Evolutionary conservation across 2,797 vertebrate species (phyloP).

Genomic region (Arnoldichthys spilopterus): DNA sequence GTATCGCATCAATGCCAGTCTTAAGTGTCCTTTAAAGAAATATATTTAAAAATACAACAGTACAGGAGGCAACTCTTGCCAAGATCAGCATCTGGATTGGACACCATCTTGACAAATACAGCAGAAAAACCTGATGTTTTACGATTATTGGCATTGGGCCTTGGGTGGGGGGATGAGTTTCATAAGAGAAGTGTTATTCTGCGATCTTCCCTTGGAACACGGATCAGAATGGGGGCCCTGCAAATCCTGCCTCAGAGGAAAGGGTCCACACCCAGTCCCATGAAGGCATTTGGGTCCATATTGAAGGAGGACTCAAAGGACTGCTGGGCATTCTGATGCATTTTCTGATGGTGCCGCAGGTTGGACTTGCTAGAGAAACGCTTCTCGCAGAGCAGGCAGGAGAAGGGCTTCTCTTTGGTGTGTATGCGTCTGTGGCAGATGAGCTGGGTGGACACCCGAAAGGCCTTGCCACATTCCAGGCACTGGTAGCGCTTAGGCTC

Average conservation of each 20-base stretch:
- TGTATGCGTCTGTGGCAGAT: slow-evolving; percentile 88
- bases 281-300: slow-evolving; percentile 74
- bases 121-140: slow-evolving; percentile 68
- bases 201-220: slow-evolving; percentile 52
- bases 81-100: slow-evolving; percentile 55
- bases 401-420: slow-evolving; percentile 86
- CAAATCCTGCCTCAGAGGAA: slow-evolving; percentile 70
- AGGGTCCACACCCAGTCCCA: slow-evolving; percentile 78
- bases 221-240: slow-evolving; percentile 22
- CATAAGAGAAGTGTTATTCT: slow-evolving; percentile 49
- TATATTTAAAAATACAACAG: slow-evolving; percentile 56
- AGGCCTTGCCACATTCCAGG: slow-evolving; percentile 83
- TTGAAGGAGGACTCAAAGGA: slow-evolving; percentile 70
- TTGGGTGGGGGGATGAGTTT: slow-evolving; percentile 52
- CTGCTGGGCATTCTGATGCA: slow-evolving; percentile 76
- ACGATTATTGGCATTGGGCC: slow-evolving; percentile 72
- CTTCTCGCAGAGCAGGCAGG: slow-evolving; percentile 78
- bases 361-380: slow-evolving; percentile 85
- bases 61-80: slow-evolving; percentile 55
- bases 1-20: slow-evolving; percentile 56
- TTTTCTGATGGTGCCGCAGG: slow-evolving; percentile 82
- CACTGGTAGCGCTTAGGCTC: slow-evolving; percentile 90
- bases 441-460: slow-evolving; percentile 86
- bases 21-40: slow-evolving; percentile 54
- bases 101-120: slow-evolving; percentile 56